Evolutionary conservation across 2,888 invertebrate species (phyloP).

Genomic region (Pyrocoelia pectoralis): DNA sequence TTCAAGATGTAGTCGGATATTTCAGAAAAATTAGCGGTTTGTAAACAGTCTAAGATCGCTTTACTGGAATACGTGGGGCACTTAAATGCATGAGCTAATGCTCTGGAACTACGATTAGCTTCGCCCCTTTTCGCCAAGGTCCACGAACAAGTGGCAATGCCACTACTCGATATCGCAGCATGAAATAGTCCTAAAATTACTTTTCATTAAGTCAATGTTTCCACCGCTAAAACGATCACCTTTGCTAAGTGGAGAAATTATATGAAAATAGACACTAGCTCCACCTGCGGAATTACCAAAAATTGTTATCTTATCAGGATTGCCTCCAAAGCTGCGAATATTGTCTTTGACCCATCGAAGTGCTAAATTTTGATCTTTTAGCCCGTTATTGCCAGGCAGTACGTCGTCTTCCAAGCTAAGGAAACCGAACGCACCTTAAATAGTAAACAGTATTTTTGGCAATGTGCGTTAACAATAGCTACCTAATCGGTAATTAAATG

Average conservation of each 20-base stretch:
- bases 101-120: slow-evolving; percentile 54
- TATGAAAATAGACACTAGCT: slow-evolving; percentile 57
- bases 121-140: slow-evolving; percentile 63
- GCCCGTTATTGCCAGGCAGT: slow-evolving; percentile 58
- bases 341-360: slow-evolving; percentile 57
- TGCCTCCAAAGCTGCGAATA: slow-evolving; percentile 56
- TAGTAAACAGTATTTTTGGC: not conserved
- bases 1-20: slow-evolving; percentile 71
- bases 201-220: not conserved
- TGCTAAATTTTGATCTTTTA: slow-evolving; percentile 58
- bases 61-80: slow-evolving; percentile 65
- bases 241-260: slow-evolving; percentile 56
- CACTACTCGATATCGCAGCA: slow-evolving; percentile 78
- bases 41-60: slow-evolving; percentile 69
- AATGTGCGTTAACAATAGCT: not conserved
- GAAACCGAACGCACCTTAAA: slow-evolving; percentile 53
- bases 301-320: slow-evolving; percentile 55
- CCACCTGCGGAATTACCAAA: slow-evolving; percentile 60
- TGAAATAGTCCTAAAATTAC: slow-evolving; percentile 11
- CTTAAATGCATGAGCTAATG: slow-evolving; percentile 66
- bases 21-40: slow-evolving; percentile 67
- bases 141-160: slow-evolving; percentile 66
- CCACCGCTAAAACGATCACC: slow-evolving; percentile 41
- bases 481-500: slow-evolving; percentile 38
- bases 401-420: slow-evolving; percentile 51